phyloP scores from a whole-genome alignment of 2,888 invertebrate genomes.

The Eupelmus urozonus region DNA sequence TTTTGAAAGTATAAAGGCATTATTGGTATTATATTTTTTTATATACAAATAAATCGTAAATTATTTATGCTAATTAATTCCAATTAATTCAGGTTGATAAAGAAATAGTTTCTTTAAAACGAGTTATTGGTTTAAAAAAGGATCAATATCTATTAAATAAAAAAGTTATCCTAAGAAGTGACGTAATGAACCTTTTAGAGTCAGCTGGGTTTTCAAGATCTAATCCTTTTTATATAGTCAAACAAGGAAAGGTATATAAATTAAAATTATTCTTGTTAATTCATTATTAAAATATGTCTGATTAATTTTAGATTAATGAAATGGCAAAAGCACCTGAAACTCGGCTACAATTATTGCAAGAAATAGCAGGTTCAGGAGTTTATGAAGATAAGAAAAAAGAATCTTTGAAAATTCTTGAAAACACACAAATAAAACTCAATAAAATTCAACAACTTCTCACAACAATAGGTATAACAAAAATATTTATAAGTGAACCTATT shows the following conservation, averaged over 20 bases:
- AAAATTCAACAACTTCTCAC: constrained; percentile 97
- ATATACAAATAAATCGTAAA: not conserved
- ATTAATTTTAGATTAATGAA: constrained; percentile 90
- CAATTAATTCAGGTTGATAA: constrained; percentile 96
- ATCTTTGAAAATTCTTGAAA: constrained; percentile 94
- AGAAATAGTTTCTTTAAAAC: constrained; percentile 96
- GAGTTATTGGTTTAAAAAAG: constrained; percentile 99
- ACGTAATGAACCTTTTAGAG: constrained; percentile 98
- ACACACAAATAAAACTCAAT: constrained; percentile 90
- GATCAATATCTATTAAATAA: constrained; percentile 99
- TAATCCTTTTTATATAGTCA: constrained; percentile 99
- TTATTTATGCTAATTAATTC: too few species aligned
- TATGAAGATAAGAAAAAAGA: constrained; percentile 99
- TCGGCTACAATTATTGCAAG: constrained; percentile 93
- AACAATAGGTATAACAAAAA: constrained; percentile 90
- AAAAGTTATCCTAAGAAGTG: constrained; percentile 96
- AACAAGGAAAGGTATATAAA: constrained; percentile 93
- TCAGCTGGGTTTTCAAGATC: constrained; percentile 99
- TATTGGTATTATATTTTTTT: constrained; percentile 54
- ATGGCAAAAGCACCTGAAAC: constrained; percentile 99
- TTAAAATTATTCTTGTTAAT: not conserved
- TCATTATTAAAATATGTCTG: too few species aligned
- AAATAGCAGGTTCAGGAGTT: constrained; percentile 97
- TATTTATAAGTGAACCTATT: constrained; percentile 42
- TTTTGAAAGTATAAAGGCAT: constrained; percentile 18